Evolutionary conservation across 2,797 vertebrate genomes (phyloP), one percentile per base, ranked within the genome.

Genomic region (Gymnopithys bicolor): DNA sequence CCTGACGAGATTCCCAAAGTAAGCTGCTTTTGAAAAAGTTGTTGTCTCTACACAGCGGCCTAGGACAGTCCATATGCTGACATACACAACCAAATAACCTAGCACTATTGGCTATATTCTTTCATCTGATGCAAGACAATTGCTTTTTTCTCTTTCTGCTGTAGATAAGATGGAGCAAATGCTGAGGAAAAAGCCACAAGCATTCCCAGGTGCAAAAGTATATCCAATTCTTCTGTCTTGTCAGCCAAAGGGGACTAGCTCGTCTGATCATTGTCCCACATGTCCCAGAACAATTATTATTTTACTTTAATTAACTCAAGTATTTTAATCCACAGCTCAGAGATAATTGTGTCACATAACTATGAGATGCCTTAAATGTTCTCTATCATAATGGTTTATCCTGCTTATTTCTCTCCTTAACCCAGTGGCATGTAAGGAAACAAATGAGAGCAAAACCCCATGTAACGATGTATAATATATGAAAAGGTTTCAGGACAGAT

Each of bases 221-320:
- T 51, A 53, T 91, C 79, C 64, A 41, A 81, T 91, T 75, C 83
- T 90, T 92, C 58, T 27, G 19, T 89, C 62, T 76, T 91, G 32
- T 56, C 55, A 89, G 0, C 82, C 89, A 62, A 56, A 64, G 27
- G 87, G 73, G 76, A 90, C 69, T 66, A 90, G 37, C 41, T 89
- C 2, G 0, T 79, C 76, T 92, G 43, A 91, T 91, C 28, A 25
- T 70, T 52, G 55, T 93, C 94, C 91, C 94, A 96, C 73, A 69
- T 27, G 92, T 84, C 89, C 87, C 95, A 87, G 91, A 97, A 88
- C 92, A 97, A 97, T 97, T 95, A 96, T 27, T 86, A 73, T 64
- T 95, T 94, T 48, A 53, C 79, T 89, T 89, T 97, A 97, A 96
- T 96, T 96, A 96, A 96, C 77, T 63, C 73, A 67, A 63, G 24